phyloP scores from a whole-genome alignment of 2,797 vertebrate species.

The Chloroceryle amazona region DNA sequence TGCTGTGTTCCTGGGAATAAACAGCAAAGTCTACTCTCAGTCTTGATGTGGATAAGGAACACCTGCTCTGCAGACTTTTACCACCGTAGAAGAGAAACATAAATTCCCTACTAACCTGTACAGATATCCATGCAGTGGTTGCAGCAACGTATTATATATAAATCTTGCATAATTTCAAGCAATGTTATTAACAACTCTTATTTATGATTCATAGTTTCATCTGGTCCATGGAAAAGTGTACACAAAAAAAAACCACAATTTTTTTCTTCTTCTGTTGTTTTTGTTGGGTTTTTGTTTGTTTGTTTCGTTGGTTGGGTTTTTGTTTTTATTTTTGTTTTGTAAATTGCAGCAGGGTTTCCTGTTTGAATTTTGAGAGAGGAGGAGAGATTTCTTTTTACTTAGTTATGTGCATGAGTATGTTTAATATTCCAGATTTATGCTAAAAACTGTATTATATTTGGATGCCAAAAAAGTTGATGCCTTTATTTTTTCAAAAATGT shows the following conservation, averaged over 20 bases:
- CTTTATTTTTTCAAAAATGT: background rate
- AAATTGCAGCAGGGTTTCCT: fast-evolving
- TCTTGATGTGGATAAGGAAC: background rate
- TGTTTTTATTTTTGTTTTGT: background rate
- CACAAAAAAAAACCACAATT: too few relatives aligned
- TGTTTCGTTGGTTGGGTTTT: too few relatives aligned
- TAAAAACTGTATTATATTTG: background rate
- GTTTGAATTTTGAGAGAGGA: background rate
- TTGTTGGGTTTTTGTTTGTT: too few relatives aligned
- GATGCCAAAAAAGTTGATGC: fast-evolving
- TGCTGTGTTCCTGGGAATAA: background rate
- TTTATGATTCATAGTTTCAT: background rate
- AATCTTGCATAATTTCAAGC: background rate
- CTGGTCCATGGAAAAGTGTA: fast-evolving
- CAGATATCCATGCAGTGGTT: background rate
- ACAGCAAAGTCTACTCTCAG: background rate
- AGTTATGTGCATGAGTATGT: fast-evolving
- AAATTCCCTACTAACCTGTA: background rate
- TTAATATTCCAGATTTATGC: background rate
- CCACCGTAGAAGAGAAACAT: background rate
- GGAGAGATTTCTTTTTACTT: fast-evolving
- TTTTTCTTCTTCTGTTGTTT: too few relatives aligned
- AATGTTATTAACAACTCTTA: background rate
- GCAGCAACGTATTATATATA: background rate
- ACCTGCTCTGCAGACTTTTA: background rate